These are phyloP conservation scores for Andricus curvator DNA, from an alignment of 2,888 invertebrate species.

Conservation along the genomic window DNA sequence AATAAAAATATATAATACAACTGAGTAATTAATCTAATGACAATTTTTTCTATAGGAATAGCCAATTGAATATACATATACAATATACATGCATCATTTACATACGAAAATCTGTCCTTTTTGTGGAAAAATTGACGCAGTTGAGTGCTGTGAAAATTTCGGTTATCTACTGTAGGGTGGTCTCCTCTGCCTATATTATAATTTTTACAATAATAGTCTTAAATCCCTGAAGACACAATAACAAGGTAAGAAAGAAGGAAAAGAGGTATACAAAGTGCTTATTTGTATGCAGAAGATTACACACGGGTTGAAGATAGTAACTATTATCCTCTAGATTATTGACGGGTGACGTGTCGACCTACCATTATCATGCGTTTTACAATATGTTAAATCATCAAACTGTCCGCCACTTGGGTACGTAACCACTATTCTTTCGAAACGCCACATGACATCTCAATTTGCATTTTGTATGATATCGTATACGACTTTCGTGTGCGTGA, in stretches of 20 bases:
- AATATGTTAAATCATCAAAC: constrained; percentile 38
- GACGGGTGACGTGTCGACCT: neutral
- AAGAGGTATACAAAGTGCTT: neutral
- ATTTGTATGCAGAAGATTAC: neutral
- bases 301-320: neutral
- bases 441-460: constrained; percentile 27
- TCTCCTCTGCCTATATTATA: too few species aligned
- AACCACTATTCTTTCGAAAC: neutral
- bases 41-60: too few species aligned
- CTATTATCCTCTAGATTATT: constrained; percentile 21
- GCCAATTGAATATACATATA: too few species aligned
- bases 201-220: neutral
- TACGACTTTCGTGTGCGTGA: neutral
- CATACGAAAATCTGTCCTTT: too few species aligned
- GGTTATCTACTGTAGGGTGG: too few species aligned
- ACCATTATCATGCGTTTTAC: constrained; percentile 17
- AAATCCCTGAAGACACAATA: neutral
- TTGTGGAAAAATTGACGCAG: too few species aligned
- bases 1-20: too few species aligned
- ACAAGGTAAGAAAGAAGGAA: neutral
- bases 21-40: too few species aligned
- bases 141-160: too few species aligned
- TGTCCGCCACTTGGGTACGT: neutral
- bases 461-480: neutral
- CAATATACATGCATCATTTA: too few species aligned